Conservation (phyloP, 2,113 vertebrate genomes). For the Malurus melanocephalus region DNA sequence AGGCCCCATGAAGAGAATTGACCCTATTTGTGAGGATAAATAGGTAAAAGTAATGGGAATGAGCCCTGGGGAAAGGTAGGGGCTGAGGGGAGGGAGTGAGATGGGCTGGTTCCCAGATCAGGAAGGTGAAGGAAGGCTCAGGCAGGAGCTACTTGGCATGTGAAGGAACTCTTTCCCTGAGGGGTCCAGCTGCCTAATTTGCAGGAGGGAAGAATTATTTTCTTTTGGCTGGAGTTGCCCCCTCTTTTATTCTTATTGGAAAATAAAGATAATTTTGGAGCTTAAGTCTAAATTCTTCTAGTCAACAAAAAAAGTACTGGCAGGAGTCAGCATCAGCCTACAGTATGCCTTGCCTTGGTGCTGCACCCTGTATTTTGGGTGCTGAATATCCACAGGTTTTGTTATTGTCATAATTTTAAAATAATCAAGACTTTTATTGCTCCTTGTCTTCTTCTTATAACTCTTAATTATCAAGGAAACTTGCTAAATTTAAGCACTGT, state of each 20-base stretch:
- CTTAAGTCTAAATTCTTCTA: neutral
- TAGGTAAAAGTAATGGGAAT: conserved; percentile 15
- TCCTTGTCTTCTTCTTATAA: neutral
- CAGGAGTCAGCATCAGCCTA: neutral
- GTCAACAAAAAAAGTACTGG: neutral
- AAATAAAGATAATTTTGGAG: neutral
- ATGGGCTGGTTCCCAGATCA: neutral
- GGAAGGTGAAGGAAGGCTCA: neutral
- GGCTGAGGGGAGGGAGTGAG: neutral
- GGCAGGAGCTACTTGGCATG: neutral
- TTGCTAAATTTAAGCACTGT: neutral
- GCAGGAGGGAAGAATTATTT: neutral
- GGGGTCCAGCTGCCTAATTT: conserved; percentile 21
- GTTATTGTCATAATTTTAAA: neutral
- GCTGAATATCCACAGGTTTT: neutral
- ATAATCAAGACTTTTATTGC: neutral
- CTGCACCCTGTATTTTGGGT: neutral
- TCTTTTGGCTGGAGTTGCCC: neutral
- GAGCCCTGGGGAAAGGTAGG: neutral
- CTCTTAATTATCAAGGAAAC: neutral
- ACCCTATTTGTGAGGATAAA: neutral
- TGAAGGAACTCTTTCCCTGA: neutral
- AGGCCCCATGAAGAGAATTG: neutral
- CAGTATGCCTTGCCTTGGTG: neutral
- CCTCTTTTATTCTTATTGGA: neutral